A percentile compares a stretch with the other conserved stretches of the same genome.
phyloP scores from a whole-genome alignment of 2,888 invertebrate genomes.

The Andrena trimmerana region DNA sequence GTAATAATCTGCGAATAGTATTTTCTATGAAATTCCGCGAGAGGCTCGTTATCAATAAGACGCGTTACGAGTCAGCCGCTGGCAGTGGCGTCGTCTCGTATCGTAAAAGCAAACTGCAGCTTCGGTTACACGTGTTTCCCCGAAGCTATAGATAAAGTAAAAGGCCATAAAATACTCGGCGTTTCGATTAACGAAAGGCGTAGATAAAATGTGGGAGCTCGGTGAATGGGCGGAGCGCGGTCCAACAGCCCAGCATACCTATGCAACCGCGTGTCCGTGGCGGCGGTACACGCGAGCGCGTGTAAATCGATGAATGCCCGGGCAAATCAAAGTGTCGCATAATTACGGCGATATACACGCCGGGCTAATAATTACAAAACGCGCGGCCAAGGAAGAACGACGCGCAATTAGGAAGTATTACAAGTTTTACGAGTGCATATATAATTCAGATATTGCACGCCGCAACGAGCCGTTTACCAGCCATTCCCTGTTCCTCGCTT shows the following conservation, averaged over 20 bases:
- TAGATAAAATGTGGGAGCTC: slow-evolving; percentile 57
- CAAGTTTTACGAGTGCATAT: slow-evolving; percentile 66
- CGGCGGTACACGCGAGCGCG: not conserved
- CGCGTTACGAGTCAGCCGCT: slow-evolving; percentile 35
- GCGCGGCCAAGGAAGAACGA: slow-evolving; percentile 57
- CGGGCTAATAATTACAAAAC: slow-evolving; percentile 58
- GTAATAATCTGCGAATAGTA: slow-evolving; percentile 18
- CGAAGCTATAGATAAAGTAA: slow-evolving; percentile 62
- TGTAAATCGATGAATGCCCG: slow-evolving; percentile 54
- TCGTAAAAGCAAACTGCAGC: slow-evolving; percentile 58
- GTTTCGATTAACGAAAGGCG: slow-evolving; percentile 64
- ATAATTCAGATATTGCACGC: slow-evolving; percentile 62
- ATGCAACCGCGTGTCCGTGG: not conserved
- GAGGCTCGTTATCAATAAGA: slow-evolving; percentile 42
- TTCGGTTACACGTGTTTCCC: slow-evolving; percentile 62
- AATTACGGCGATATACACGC: slow-evolving; percentile 55
- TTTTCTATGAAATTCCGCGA: slow-evolving; percentile 33
- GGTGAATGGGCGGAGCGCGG: slow-evolving; percentile 49
- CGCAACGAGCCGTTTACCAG: slow-evolving; percentile 21
- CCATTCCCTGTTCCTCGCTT: not conserved
- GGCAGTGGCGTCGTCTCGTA: slow-evolving; percentile 23
- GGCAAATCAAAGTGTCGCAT: slow-evolving; percentile 64
- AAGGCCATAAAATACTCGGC: slow-evolving; percentile 58
- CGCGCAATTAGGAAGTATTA: slow-evolving; percentile 65
- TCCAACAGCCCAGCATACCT: not conserved